These are phyloP conservation scores for Epistrophe grossulariae DNA, from an alignment of 2,888 invertebrate species.

Conservation along the genomic window DNA sequence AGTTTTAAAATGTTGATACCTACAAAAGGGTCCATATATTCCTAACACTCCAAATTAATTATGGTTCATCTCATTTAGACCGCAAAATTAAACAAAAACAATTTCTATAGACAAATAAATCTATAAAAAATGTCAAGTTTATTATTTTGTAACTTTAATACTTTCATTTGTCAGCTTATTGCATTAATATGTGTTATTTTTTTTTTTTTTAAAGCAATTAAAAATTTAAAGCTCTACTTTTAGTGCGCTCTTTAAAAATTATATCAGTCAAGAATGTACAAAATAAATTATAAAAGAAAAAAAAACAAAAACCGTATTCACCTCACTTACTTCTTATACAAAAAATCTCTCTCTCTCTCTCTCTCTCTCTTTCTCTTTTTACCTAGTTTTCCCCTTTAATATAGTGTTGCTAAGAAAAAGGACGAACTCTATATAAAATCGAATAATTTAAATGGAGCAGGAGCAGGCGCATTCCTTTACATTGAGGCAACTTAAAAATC, in stretches of 20 bases:
- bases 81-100: neutral
- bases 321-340: neutral
- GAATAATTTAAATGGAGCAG: conserved; percentile 4
- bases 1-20: too few relatives aligned
- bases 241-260: conserved; percentile 5
- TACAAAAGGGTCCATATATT: too few relatives aligned
- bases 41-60: too few relatives aligned
- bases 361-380: conserved; percentile 7
- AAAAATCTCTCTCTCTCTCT: neutral
- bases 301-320: neutral
- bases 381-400: conserved; percentile 2
- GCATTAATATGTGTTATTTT: neutral
- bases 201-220: neutral
- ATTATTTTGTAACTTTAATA: neutral
- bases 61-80: too few relatives aligned
- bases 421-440: neutral
- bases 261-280: conserved; percentile 20
- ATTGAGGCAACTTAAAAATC: conserved; percentile 11
- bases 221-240: neutral
- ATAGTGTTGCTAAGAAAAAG: neutral
- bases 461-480: conserved; percentile 62
- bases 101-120: neutral
- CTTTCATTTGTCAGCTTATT: neutral
- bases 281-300: neutral
- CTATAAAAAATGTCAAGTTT: neutral